phyloP scores from a whole-genome alignment of 2,797 vertebrate genomes.

The Clamator glandarius region DNA sequence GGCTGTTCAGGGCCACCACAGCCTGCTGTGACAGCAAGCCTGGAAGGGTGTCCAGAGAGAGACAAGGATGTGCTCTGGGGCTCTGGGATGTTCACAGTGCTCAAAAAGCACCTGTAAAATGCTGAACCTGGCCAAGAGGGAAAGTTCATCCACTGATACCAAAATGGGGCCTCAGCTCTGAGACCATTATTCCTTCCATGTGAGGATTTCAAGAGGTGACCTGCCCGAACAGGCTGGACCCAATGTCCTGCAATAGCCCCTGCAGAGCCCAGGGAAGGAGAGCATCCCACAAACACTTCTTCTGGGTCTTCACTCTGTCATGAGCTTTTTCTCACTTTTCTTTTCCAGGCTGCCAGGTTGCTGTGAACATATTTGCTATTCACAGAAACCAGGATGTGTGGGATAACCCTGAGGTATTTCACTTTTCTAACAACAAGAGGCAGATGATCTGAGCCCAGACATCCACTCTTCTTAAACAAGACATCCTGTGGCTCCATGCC shows the following conservation, averaged over 20 bases:
- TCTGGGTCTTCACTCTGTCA: neutral
- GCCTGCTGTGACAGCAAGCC: neutral
- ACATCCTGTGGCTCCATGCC: neutral
- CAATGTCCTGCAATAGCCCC: neutral
- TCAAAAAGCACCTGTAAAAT: neutral
- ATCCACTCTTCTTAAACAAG: neutral
- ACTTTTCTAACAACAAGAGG: neutral
- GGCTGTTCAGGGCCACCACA: neutral
- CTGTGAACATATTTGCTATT: slow-evolving; percentile 64
- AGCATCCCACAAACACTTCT: neutral
- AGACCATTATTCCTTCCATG: neutral
- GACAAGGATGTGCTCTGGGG: neutral
- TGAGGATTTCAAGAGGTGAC: neutral
- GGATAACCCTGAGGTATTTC: slow-evolving; percentile 76
- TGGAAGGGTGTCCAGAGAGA: neutral
- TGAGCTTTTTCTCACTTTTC: neutral
- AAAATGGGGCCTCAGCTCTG: neutral
- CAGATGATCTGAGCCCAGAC: neutral
- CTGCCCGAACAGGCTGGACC: neutral
- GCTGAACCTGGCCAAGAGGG: neutral
- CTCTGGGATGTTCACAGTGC: neutral
- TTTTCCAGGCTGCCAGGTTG: slow-evolving; percentile 17
- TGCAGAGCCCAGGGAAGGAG: neutral
- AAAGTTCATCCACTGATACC: neutral
- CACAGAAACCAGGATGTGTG: slow-evolving; percentile 73